phyloP scores from a whole-genome alignment of 2,113 vertebrate genomes.

The Zapus hudsonius region DNA sequence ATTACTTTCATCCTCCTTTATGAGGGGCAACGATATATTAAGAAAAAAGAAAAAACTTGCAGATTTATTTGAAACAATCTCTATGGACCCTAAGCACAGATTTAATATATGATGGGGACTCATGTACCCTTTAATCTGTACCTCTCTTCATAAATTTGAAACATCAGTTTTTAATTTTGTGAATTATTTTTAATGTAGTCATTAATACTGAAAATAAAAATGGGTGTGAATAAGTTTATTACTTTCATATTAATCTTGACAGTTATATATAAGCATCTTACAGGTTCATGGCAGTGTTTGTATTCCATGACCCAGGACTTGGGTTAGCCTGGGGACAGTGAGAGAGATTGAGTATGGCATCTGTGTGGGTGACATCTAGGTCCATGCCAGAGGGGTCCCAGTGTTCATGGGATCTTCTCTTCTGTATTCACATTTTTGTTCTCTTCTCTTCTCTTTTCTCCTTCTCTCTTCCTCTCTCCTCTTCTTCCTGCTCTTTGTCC shows the following conservation, averaged over 20 bases:
- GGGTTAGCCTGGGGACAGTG: neutral
- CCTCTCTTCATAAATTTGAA: neutral
- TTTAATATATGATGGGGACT: neutral
- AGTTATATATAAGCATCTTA: neutral
- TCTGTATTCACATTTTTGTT: too few relatives aligned
- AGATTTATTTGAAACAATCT: too few relatives aligned
- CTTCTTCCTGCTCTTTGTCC: neutral
- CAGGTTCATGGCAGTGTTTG: neutral
- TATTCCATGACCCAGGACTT: neutral
- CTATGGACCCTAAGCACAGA: neutral
- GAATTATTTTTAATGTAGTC: neutral
- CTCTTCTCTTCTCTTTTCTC: too few relatives aligned
- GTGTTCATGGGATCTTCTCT: neutral
- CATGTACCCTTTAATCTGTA: neutral
- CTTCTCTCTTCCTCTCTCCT: too few relatives aligned
- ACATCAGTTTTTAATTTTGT: neutral
- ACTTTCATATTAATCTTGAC: neutral
- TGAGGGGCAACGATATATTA: constrained; percentile 66
- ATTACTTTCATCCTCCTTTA: constrained; percentile 62
- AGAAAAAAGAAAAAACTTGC: constrained; percentile 25
- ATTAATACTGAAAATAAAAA: neutral
- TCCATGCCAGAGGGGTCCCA: rapidly evolving
- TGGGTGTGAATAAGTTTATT: neutral
- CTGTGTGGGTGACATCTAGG: neutral
- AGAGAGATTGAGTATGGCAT: neutral